These are phyloP conservation scores for Poecilia picta DNA, from an alignment of 2,797 vertebrate species.

Conservation along the genomic window DNA sequence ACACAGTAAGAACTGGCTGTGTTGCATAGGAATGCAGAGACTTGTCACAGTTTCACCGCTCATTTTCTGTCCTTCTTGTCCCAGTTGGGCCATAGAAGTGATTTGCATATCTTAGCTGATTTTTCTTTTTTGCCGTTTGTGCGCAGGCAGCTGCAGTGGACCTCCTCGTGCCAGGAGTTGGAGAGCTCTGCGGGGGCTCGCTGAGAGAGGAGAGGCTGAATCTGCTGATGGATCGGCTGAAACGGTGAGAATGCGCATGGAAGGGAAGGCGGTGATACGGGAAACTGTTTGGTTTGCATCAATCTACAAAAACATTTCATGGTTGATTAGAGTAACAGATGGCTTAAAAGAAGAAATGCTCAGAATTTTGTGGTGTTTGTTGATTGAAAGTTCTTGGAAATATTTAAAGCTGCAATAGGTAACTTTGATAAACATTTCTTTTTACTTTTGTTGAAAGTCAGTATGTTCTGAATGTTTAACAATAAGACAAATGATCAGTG, in stretches of 20 bases:
- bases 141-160: constrained; percentile 93
- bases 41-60: constrained; percentile 56
- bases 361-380: not conserved
- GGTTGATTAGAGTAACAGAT: not conserved
- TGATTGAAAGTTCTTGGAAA: not conserved
- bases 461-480: no score
- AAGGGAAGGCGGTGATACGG: constrained; percentile 1
- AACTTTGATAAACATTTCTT: no score
- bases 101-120: constrained; percentile 56
- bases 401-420: not conserved
- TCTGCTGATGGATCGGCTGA: constrained; percentile 83
- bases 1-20: constrained; percentile 83
- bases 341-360: not conserved
- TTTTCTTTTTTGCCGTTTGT: constrained; percentile 26
- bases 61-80: constrained; percentile 21
- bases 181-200: constrained; percentile 94
- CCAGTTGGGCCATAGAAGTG: constrained; percentile 10
- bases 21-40: constrained; percentile 17
- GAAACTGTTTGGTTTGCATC: not conserved
- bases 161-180: constrained; percentile 93
- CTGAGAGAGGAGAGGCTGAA: constrained; percentile 92
- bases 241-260: constrained; percentile 77
- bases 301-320: not conserved
- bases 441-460: no score
- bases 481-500: no score